Evolutionary conservation across 2,888 invertebrate genomes (phyloP).

Genomic region (Pristionchus exspectatus): DNA sequence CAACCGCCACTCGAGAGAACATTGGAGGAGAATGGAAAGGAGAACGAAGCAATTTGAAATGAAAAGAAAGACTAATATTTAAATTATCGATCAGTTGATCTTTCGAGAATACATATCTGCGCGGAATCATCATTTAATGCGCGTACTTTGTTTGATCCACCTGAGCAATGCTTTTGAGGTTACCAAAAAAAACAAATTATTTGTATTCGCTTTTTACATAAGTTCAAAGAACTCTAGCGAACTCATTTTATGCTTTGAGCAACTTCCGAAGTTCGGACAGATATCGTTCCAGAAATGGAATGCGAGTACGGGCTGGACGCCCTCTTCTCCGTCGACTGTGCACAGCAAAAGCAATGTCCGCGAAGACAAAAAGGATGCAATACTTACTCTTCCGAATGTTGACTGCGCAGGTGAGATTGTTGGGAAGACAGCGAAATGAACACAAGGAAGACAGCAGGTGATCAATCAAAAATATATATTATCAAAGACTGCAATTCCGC

Average conservation of each 20-base stretch:
- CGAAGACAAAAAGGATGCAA: background rate
- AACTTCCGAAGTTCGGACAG: background rate
- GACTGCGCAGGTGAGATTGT: background rate
- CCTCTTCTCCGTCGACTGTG: background rate
- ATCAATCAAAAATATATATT: background rate
- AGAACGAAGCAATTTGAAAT: background rate
- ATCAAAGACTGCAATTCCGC: background rate
- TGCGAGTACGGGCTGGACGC: background rate
- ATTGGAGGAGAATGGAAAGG: background rate
- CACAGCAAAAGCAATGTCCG: background rate
- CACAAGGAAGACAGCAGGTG: background rate
- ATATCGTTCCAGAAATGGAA: background rate
- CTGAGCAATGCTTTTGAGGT: too few relatives aligned
- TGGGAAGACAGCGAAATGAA: background rate
- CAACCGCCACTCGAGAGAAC: background rate
- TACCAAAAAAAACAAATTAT: too few relatives aligned
- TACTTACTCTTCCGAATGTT: background rate
- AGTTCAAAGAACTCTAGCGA: too few relatives aligned
- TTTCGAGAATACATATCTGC: background rate
- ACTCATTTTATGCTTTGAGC: background rate
- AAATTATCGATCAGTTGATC: background rate
- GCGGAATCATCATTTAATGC: background rate
- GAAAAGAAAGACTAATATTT: background rate
- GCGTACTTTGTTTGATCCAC: too few relatives aligned
- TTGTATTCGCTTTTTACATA: too few relatives aligned